Evolutionary conservation across 2,888 invertebrate genomes (phyloP), one percentile per base, ranked within the genome.

Genomic region (Exocentrus adspersus): DNA sequence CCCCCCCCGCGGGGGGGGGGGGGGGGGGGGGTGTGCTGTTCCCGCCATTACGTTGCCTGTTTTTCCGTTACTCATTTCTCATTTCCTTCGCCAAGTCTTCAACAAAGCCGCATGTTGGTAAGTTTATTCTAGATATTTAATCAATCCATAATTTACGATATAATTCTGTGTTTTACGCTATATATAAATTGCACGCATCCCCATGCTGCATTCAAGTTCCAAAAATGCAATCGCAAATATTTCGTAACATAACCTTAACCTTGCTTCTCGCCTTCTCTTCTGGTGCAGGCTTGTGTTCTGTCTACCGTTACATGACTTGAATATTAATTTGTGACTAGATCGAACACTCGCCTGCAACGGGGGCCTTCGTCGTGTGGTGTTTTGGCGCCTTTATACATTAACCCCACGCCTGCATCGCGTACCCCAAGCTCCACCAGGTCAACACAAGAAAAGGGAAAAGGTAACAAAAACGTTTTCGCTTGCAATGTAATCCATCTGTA

Each of bases 331-430:
- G 81, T 82, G 82, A 82, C 82, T 82, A 82, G 82, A 82, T 81
- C 75, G 79, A 80, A 81, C 81, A 82, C 81, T 81, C 82, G 82
- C 81, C 77, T 80, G 67, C 74, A 80, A 81, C 77, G 70, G 65
- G 72, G 71, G 77, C 70, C 76, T 46, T 41, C 70, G 28, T 19
- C 30, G 60, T 61, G 65, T 54, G 19, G 30, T 37, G 30, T 32
- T 24, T 43, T 52, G 51, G 20, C 52, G 14, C 52, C 21, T 16
- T 61, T 48, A 10, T 24, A n/a, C n/a, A n/a, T n/a, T n/a, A 17
- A 37, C 24, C n/a, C 45, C 20, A n/a, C 51, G 16, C 30, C 16
- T 51, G 19, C 43, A 24, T 4, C 28, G 61, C 50, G 17, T 51
- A 19, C 16, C 14, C 6, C 37, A 48, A 5, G 30, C 19, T n/a